Evolutionary conservation across 1,140 invertebrate species (phyloP).

Genomic region (Hyposmocoma kahamanoa): DNA sequence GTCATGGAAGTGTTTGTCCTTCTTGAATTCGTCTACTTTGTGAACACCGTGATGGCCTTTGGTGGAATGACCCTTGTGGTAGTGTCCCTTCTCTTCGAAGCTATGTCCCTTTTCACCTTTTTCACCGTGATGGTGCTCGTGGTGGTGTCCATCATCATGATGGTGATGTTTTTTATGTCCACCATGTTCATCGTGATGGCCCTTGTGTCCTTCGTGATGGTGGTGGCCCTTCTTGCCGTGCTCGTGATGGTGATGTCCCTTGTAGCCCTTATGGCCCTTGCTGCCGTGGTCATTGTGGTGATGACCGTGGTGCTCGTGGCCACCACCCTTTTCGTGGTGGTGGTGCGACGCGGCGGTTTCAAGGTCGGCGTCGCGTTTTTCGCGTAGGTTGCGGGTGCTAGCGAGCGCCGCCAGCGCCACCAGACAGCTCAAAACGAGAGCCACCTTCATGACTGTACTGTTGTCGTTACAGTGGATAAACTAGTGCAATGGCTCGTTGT

Average conservation of each 20-base stretch:
- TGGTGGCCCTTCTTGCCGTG: conserved; percentile 82
- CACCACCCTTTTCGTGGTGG: conserved; percentile 57
- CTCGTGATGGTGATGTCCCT: conserved; percentile 78
- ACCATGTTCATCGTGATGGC: conserved; percentile 80
- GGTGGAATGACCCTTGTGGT: conserved; percentile 84
- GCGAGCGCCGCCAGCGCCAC: conserved; percentile 32
- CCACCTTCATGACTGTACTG: conserved; percentile 41
- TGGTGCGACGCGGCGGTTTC: conserved; percentile 45
- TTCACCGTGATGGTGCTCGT: conserved; percentile 80
- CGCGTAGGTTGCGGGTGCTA: conserved; percentile 31
- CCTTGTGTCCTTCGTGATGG: conserved; percentile 79
- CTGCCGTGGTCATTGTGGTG: conserved; percentile 72
- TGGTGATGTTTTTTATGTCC: conserved; percentile 84
- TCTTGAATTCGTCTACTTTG: conserved; percentile 81
- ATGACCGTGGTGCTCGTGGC: conserved; percentile 65
- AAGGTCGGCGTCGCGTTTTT: conserved; percentile 44
- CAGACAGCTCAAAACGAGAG: conserved; percentile 32
- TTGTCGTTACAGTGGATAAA: conserved; percentile 24
- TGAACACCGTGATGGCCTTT: conserved; percentile 85
- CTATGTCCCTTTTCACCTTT: conserved; percentile 78
- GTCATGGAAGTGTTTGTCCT: conserved; percentile 79
- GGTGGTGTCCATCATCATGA: conserved; percentile 82
- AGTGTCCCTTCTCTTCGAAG: conserved; percentile 75
- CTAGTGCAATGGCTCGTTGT: too few relatives aligned
- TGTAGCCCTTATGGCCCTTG: conserved; percentile 69